These are phyloP conservation scores for Pangasius larnaudii DNA, from an alignment of 2,797 vertebrate genomes.

Conservation along the genomic window DNA sequence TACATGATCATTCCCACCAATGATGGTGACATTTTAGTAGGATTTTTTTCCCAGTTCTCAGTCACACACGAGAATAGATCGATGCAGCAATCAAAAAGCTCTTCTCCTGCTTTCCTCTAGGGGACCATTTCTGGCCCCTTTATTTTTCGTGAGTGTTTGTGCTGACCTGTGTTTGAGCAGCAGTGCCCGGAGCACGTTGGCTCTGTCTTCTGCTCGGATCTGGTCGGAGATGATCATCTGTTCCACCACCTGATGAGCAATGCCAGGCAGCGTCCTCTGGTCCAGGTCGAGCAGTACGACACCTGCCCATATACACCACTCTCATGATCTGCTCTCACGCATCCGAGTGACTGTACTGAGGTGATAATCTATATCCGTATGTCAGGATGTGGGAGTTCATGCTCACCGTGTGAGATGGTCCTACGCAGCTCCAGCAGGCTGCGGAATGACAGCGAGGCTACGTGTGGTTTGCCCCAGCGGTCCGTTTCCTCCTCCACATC, in stretches of 20 bases:
- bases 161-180: conserved; percentile 94
- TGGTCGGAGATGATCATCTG: conserved; percentile 99
- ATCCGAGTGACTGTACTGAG: neutral
- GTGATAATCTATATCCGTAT: neutral
- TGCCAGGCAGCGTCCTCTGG: conserved; percentile 93
- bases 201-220: conserved; percentile 92
- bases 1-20: neutral
- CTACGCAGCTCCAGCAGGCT: conserved; percentile 88
- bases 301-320: conserved; percentile 71
- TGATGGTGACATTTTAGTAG: neutral
- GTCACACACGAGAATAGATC: neutral
- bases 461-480: conserved; percentile 96
- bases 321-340: too few relatives aligned
- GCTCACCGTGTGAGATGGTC: conserved; percentile 87
- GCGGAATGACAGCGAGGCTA: conserved; percentile 94
- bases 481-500: conserved; percentile 96
- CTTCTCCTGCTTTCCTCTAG: neutral
- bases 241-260: conserved; percentile 97
- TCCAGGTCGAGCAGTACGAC: conserved; percentile 94
- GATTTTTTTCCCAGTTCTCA: neutral
- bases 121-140: too few relatives aligned
- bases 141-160: neutral
- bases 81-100: neutral
- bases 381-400: neutral
- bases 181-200: conserved; percentile 92